Evolutionary conservation across 2,888 invertebrate genomes (phyloP), one percentile per base, ranked within the genome.

Genomic region (Achlya flavicornis): DNA sequence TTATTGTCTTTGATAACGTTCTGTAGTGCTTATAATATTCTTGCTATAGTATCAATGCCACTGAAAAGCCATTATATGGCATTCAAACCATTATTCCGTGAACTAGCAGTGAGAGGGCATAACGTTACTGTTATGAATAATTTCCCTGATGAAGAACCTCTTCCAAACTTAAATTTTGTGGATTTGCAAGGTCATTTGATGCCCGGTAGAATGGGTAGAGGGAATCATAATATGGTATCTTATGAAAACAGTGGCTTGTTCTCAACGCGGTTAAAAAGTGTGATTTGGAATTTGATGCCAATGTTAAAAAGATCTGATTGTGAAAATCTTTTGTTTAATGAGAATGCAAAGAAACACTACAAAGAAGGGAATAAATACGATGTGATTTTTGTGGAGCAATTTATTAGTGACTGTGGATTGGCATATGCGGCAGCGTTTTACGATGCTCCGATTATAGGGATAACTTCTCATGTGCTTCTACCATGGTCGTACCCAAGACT

Each of bases 1-100:
- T 19, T 53, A 19, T 16, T 16, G 53, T 6, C n/a, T 48, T 48
- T 16, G 2, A 6, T 16, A 48, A 48, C n/a, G 2, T 48, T 16
- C 10, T 33, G 33, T 58, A 58, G 7, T 32, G 70, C 94, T 92
- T 76, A 87, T 94, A 71, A 95, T 88, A 65, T 89, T 43, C 84
- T 90, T n/a, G 88, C 77, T 4, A 82, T 96, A 7, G 95, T 96
- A 71, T 94, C 95, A 0, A 88, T 95, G 72, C 92, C 94, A 0
- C 94, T 95, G 0, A 93, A 93, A 66, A 96, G 96, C 67, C 96
- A 96, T 79, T 96, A 95, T 72, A 93, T 94, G 76, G 95, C 96
- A 0, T 95, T 95, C 71, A 88, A 94, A 67, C 93, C 94, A 0
- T 82, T 96, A 11, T 84, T 96, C 53, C 91, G 90, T 14, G 95